Evolutionary conservation across 1,140 invertebrate genomes (phyloP).

Genomic region (Maniola jurtina): DNA sequence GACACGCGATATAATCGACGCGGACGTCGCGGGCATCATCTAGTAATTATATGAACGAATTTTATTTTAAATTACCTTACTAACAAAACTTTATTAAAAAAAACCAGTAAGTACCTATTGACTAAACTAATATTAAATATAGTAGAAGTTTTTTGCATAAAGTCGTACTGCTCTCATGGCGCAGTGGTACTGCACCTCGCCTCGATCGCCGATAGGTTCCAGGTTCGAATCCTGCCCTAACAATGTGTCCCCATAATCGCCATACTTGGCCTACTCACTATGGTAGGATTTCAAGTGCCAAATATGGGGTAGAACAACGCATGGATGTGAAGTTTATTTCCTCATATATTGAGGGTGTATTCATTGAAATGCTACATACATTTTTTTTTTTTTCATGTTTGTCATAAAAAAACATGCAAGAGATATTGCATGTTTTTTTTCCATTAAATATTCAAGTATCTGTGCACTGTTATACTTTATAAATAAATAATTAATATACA

Average conservation of each 20-base stretch:
- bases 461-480: no score
- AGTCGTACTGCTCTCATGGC: neutral
- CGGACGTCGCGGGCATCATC: no score
- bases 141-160: neutral
- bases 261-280: constrained; percentile 66
- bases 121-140: neutral
- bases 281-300: constrained; percentile 67
- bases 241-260: constrained; percentile 58
- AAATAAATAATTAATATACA: no score
- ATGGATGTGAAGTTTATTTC: constrained; percentile 58
- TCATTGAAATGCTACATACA: constrained; percentile 61
- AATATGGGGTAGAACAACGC: constrained; percentile 65
- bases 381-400: neutral
- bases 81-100: no score
- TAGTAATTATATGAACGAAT: no score
- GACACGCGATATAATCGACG: no score
- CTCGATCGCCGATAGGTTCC: constrained; percentile 6
- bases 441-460: neutral
- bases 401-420: neutral
- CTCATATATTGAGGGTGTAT: constrained; percentile 41
- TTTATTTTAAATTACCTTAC: no score
- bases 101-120: no score
- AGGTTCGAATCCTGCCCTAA: constrained; percentile 48
- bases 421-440: neutral
- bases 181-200: neutral